Evolutionary conservation across 1,140 invertebrate species (phyloP).

Genomic region (Dendrolimus punctatus): DNA sequence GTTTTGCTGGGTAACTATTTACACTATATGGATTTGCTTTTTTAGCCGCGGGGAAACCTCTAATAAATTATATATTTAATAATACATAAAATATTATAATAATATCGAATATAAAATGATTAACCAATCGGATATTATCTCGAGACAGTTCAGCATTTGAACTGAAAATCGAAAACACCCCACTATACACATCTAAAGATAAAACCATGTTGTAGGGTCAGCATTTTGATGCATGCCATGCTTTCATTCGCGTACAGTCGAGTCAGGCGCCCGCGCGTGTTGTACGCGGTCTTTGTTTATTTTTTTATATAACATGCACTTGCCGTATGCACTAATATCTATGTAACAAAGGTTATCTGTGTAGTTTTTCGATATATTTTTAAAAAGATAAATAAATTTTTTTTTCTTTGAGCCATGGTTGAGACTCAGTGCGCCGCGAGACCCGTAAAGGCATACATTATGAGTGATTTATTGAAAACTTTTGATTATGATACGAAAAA

Average conservation of each 20-base stretch:
- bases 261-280: conserved; percentile 21
- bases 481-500: conserved; percentile 49
- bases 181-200: too few relatives aligned
- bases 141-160: too few relatives aligned
- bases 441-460: conserved; percentile 57
- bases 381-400: conserved; percentile 18
- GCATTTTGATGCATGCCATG: conserved; percentile 13
- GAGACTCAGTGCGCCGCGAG: conserved; percentile 52
- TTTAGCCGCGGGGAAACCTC: too few relatives aligned
- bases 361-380: conserved; percentile 31
- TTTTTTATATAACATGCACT: conserved; percentile 25
- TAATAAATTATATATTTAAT: too few relatives aligned
- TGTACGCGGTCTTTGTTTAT: conserved; percentile 23
- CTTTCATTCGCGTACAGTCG: conserved; percentile 34
- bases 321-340: conserved; percentile 23
- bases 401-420: conserved; percentile 32
- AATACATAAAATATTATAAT: too few relatives aligned
- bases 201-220: conserved; percentile 23
- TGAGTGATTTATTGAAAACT: conserved; percentile 59
- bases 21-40: too few relatives aligned
- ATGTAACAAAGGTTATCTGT: conserved; percentile 40
- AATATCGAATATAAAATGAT: too few relatives aligned
- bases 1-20: too few relatives aligned
- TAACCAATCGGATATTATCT: too few relatives aligned
- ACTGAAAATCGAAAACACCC: too few relatives aligned